Conservation (phyloP, 2,888 invertebrate species). For the Craniophora ligustri region DNA sequence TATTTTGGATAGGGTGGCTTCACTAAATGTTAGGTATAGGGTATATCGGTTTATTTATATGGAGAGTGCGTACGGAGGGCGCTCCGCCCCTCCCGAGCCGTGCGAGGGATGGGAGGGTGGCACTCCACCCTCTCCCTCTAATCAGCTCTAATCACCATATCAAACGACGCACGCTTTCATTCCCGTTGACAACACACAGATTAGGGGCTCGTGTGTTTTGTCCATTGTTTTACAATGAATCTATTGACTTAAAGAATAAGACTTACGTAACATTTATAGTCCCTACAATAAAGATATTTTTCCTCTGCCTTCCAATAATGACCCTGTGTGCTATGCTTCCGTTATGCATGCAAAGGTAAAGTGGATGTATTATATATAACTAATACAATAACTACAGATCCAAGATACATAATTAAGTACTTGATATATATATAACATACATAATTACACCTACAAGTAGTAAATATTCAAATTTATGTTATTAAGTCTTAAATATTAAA, state of each 20-base stretch:
- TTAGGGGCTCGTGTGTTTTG: conserved; percentile 70
- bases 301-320: no score
- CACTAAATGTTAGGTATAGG: conserved; percentile 70
- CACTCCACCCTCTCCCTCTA: conserved; percentile 76
- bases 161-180: conserved; percentile 87
- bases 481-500: no score
- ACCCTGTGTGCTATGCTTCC: no score
- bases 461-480: no score
- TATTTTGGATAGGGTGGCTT: conserved; percentile 67
- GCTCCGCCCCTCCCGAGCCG: conserved; percentile 63
- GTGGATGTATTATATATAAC: no score
- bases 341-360: no score
- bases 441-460: no score
- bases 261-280: no score
- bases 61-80: conserved; percentile 83
- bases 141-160: conserved; percentile 89
- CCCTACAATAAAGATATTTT: no score
- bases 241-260: conserved; percentile 33
- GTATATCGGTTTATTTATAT: conserved; percentile 87
- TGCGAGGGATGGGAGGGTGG: conserved; percentile 39
- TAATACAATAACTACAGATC: no score
- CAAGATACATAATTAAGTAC: no score
- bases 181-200: conserved; percentile 85
- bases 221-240: conserved; percentile 57
- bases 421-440: no score